Evolutionary conservation across 1,140 invertebrate species (phyloP).

Genomic region (Maniola jurtina): DNA sequence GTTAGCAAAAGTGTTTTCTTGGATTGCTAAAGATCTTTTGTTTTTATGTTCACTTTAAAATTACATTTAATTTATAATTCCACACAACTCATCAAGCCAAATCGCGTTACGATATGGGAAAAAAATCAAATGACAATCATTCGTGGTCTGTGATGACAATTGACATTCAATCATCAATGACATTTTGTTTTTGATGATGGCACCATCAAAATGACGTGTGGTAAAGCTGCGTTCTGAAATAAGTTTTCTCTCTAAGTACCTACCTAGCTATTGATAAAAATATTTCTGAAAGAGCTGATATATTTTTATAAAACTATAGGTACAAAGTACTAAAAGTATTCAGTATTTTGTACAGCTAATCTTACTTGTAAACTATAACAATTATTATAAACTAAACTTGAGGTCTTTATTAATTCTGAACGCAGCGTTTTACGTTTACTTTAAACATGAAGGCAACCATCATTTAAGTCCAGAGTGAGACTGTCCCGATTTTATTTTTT

Average conservation of each 20-base stretch:
- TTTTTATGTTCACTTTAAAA: not conserved
- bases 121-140: not conserved
- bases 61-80: not conserved
- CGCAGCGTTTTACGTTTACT: not conserved
- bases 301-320: too few species aligned
- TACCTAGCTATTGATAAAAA: too few species aligned
- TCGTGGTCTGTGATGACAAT: too few species aligned
- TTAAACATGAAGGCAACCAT: not conserved
- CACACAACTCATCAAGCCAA: slow-evolving; percentile 28
- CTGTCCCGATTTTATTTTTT: not conserved
- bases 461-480: not conserved
- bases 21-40: not conserved
- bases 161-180: not conserved
- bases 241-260: not conserved
- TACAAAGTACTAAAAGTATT: too few species aligned
- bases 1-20: slow-evolving; percentile 15
- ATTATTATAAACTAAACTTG: too few species aligned
- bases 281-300: too few species aligned
- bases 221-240: not conserved
- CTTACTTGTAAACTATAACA: too few species aligned
- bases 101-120: slow-evolving; percentile 31
- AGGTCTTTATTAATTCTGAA: not conserved
- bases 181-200: not conserved
- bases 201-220: too few species aligned
- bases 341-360: too few species aligned